A percentile compares a stretch with the other conserved stretches of the same genome.
Conservation (phyloP, 2,888 invertebrate species). For the Trissoscelio sp. region DNA sequence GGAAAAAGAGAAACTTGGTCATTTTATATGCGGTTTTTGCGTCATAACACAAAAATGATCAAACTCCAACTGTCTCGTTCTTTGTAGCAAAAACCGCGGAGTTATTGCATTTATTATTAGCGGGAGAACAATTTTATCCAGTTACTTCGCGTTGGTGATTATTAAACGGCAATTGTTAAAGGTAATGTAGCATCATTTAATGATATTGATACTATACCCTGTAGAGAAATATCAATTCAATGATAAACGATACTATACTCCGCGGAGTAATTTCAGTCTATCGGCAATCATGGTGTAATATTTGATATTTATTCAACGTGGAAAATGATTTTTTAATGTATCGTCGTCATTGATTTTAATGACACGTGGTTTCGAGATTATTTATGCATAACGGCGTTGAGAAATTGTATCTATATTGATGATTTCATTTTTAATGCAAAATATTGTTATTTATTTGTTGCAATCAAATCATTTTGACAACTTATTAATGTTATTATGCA, state of each 20-base stretch:
- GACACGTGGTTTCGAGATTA: slow-evolving; percentile 2
- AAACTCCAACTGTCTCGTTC: not conserved
- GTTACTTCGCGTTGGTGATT: not conserved
- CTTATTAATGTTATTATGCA: no score
- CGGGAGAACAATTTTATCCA: not conserved
- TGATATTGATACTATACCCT: slow-evolving; percentile 24
- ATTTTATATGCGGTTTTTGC: slow-evolving; percentile 42
- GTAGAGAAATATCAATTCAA: slow-evolving; percentile 29
- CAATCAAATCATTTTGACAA: no score
- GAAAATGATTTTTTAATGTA: slow-evolving; percentile 31
- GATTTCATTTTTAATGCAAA: no score
- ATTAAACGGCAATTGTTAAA: slow-evolving; percentile 26
- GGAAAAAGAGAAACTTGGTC: slow-evolving; percentile 42
- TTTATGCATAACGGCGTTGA: not conserved
- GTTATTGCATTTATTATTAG: no score
- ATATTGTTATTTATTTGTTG: no score
- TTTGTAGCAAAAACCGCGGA: not conserved
- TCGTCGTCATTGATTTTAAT: slow-evolving; percentile 29
- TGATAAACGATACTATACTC: slow-evolving; percentile 50
- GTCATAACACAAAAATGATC: slow-evolving; percentile 19
- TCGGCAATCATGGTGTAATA: slow-evolving; percentile 28
- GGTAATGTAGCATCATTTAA: slow-evolving; percentile 38
- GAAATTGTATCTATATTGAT: no score
- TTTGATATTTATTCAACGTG: slow-evolving; percentile 26
- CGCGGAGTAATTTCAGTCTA: slow-evolving; percentile 42